These are phyloP conservation scores for Apeltes quadracus DNA, from an alignment of 2,113 vertebrate species.

Conservation along the genomic window DNA sequence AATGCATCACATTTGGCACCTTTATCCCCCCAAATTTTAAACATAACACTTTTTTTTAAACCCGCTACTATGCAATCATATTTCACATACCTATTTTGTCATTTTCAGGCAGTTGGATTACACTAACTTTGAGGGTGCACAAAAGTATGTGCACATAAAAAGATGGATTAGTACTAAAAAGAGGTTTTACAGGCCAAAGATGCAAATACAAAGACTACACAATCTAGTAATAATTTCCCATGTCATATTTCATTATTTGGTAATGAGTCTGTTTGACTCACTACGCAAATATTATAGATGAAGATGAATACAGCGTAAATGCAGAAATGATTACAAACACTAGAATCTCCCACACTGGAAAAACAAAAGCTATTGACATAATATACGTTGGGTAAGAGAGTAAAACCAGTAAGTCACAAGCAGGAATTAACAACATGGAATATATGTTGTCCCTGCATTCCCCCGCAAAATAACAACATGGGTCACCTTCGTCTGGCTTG, in stretches of 20 bases:
- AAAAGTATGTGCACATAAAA: conserved; percentile 23
- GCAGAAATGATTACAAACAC: conserved; percentile 30
- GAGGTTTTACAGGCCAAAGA: conserved; percentile 28
- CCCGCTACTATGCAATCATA: conserved; percentile 26
- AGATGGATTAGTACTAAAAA: conserved; percentile 22
- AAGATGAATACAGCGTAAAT: conserved; percentile 65
- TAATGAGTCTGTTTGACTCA: conserved; percentile 18
- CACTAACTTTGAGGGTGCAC: conserved; percentile 27
- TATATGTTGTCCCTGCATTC: conserved; percentile 20
- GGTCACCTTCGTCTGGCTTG: conserved; percentile 91
- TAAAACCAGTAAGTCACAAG: conserved; percentile 37
- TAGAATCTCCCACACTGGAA: conserved; percentile 49
- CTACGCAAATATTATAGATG: conserved; percentile 65
- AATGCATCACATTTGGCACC: conserved; percentile 79
- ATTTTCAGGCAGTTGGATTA: conserved; percentile 16
- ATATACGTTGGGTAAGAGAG: conserved; percentile 51
- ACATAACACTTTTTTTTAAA: conserved; percentile 26
- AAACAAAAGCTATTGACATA: conserved; percentile 48
- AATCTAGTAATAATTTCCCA: neutral
- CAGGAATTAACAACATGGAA: conserved; percentile 30
- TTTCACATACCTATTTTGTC: conserved; percentile 32
- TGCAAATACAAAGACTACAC: conserved; percentile 19
- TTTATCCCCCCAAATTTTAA: conserved; percentile 55
- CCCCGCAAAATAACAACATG: conserved; percentile 30
- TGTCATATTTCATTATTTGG: conserved; percentile 1